Conservation (phyloP, 2,797 vertebrate species). For the Meriones psammophilus region DNA sequence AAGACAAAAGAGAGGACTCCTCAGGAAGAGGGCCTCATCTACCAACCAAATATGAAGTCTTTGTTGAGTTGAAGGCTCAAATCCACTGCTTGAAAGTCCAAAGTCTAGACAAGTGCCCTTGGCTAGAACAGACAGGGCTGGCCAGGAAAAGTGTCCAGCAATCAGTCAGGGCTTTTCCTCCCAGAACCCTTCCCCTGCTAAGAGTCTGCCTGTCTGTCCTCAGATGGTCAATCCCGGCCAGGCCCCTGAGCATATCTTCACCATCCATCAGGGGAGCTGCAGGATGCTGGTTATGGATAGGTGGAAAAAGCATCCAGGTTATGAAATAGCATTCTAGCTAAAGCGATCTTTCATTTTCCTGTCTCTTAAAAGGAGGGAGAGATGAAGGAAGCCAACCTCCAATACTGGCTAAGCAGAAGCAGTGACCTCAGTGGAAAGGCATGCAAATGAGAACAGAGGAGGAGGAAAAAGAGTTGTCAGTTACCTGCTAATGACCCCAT, state of each 20-base stretch:
- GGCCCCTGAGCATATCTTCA: neutral
- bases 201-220: neutral
- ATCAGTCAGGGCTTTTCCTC: slow-evolving; percentile 3
- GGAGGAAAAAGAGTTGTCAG: neutral
- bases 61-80: slow-evolving; percentile 62
- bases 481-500: neutral
- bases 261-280: neutral
- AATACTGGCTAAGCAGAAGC: slow-evolving; percentile 49
- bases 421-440: slow-evolving; percentile 5
- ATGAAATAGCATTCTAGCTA: neutral
- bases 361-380: neutral
- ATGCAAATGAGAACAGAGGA: neutral
- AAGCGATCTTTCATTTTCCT: slow-evolving; percentile 24
- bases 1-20: slow-evolving; percentile 50
- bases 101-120: neutral
- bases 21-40: slow-evolving; percentile 50
- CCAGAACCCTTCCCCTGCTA: neutral
- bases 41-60: slow-evolving; percentile 17
- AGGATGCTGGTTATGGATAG: neutral
- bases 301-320: neutral
- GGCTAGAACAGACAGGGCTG: slow-evolving; percentile 7
- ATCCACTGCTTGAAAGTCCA: slow-evolving; percentile 27
- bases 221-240: neutral
- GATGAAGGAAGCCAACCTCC: neutral
- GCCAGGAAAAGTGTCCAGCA: slow-evolving; percentile 47